Conservation (phyloP, 2,888 invertebrate genomes). For the Alcis repandata region DNA sequence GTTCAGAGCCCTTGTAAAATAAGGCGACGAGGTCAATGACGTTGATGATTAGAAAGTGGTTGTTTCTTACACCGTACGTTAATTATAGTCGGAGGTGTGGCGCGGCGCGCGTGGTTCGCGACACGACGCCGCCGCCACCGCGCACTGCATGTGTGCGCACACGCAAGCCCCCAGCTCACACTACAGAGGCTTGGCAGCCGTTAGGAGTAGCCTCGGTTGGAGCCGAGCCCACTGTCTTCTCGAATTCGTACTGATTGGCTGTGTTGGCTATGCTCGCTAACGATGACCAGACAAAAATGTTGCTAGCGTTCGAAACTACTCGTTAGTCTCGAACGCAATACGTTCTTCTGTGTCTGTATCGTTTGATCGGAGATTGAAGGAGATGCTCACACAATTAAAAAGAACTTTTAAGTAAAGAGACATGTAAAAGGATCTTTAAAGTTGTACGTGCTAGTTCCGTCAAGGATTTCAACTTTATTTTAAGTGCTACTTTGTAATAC, state of each 20-base stretch:
- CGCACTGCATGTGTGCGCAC: slow-evolving; percentile 44
- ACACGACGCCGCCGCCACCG: slow-evolving; percentile 48
- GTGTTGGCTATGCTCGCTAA: slow-evolving; percentile 7
- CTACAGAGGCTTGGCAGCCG: neutral
- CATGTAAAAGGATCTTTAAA: neutral
- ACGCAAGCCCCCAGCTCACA: slow-evolving; percentile 44
- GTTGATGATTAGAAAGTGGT: slow-evolving; percentile 69
- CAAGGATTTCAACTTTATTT: neutral
- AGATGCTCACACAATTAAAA: too few relatives aligned
- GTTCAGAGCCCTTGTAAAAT: slow-evolving; percentile 14
- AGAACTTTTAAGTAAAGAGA: too few relatives aligned
- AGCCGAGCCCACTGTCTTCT: neutral
- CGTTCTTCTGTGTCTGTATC: too few relatives aligned
- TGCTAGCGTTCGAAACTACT: too few relatives aligned
- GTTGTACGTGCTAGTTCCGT: neutral
- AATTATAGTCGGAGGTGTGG: slow-evolving; percentile 67
- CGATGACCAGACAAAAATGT: neutral
- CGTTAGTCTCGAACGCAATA: too few relatives aligned
- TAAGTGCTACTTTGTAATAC: neutral
- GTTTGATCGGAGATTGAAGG: too few relatives aligned
- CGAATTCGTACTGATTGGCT: neutral
- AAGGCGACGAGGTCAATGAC: slow-evolving; percentile 63
- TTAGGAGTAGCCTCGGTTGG: neutral
- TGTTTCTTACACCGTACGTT: slow-evolving; percentile 46
- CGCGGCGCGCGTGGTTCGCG: slow-evolving; percentile 56